Evolutionary conservation across 2,888 invertebrate genomes (phyloP).

Genomic region (Platerodrilus igneus): DNA sequence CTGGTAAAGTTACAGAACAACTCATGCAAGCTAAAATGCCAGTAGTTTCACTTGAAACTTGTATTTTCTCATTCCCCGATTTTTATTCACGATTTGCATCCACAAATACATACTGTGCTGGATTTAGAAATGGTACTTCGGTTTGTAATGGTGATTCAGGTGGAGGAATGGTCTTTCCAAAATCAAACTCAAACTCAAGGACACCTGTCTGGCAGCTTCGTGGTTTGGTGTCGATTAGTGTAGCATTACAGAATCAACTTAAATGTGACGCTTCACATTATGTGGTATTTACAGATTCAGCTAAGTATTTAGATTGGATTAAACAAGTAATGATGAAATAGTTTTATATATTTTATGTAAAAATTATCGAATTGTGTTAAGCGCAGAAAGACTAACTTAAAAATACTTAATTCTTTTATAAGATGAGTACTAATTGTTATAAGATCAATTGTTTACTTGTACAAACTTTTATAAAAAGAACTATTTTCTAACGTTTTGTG

Average conservation of each 20-base stretch:
- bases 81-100: constrained; percentile 58
- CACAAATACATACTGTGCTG: constrained; percentile 53
- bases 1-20: constrained; percentile 55
- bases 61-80: constrained; percentile 57
- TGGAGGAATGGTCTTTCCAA: constrained; percentile 45
- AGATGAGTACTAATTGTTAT: too few species aligned
- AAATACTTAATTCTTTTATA: too few species aligned
- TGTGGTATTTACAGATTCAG: constrained; percentile 58
- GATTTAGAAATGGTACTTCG: constrained; percentile 52
- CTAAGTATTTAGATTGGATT: constrained; percentile 54
- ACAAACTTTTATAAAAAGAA: too few species aligned
- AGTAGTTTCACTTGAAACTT: constrained; percentile 55
- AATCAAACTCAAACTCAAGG: constrained; percentile 28
- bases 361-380: too few species aligned
- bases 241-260: constrained; percentile 54
- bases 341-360: background rate
- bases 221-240: constrained; percentile 57
- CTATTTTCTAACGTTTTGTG: too few species aligned
- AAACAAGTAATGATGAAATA: constrained; percentile 20
- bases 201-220: constrained; percentile 40
- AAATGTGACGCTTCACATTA: constrained; percentile 58
- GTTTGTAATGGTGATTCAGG: constrained; percentile 53
- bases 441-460: too few species aligned
- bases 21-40: constrained; percentile 59
- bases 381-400: too few species aligned